Evolutionary conservation across 2,888 invertebrate species (phyloP).

Genomic region (Heliconius aoede): DNA sequence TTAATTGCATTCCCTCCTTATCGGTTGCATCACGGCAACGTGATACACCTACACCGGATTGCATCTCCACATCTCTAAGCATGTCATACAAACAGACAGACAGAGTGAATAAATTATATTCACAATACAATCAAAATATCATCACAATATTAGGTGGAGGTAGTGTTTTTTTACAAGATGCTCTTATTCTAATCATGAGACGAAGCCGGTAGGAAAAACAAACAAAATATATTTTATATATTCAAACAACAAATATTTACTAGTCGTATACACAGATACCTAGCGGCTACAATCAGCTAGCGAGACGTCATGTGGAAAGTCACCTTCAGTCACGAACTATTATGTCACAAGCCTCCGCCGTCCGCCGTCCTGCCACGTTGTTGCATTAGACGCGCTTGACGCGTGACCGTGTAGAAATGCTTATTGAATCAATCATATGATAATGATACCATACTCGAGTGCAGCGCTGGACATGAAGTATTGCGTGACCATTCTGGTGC

Average conservation of each 20-base stretch:
- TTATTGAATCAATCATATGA: conserved; percentile 35
- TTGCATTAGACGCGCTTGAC: conserved; percentile 40
- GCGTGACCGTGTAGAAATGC: conserved; percentile 36
- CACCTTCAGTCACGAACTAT: conserved; percentile 45
- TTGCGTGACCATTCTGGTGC: neutral
- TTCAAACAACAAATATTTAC: neutral
- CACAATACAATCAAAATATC: neutral
- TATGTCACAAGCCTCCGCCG: conserved; percentile 42
- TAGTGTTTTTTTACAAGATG: neutral
- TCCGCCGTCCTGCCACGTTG: conserved; percentile 28
- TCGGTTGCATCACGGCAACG: conserved; percentile 75
- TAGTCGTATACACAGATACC: neutral
- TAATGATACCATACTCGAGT: conserved; percentile 20
- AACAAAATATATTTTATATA: neutral
- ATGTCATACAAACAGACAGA: neutral
- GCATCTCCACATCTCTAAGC: conserved; percentile 25
- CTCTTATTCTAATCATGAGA: neutral
- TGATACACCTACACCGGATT: conserved; percentile 38
- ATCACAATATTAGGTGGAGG: neutral
- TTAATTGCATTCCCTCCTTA: conserved; percentile 79
- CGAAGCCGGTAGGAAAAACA: neutral
- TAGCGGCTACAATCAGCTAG: conserved; percentile 23
- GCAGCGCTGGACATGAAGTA: conserved; percentile 4
- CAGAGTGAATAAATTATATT: neutral
- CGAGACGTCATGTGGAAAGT: conserved; percentile 41